Base-by-base conservation (phyloP, 2,113 vertebrate species). In the Myrmophylax atrothorax region DNA sequence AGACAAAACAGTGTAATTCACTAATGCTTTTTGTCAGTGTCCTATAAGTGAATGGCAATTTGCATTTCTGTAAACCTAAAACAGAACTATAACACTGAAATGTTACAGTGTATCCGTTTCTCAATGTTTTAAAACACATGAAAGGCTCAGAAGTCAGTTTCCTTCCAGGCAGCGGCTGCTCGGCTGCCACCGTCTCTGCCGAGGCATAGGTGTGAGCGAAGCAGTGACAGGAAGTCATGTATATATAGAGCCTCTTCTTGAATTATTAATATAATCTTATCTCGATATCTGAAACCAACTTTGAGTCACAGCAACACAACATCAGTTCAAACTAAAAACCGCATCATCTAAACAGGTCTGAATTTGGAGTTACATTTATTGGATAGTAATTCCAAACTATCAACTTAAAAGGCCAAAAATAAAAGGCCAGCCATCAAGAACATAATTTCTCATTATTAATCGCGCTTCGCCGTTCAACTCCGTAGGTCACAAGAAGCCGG, bases 31-130 rank as follows among this genome's bases (percentile, higher is more conserved):
- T 31, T 14, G 42, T 23, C 44, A 17, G 29, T 1, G 3, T 12
- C 20, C 50, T 64, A 15, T 69, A 13, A 0, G 0, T 1, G 10
- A 59, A 25, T 0, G 9, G 35, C 26, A 55, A 6, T 14, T 55
- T 67, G 14, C 28, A 4, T 35, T 20, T 14, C 58, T 33, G 1
- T 6, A 52, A 22, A n/a, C 5, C 33, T 42, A 31, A 56, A 50
- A 1, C 14, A 35, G 33, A 84, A 67, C 3, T 4, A 0, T 9
- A 55, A 67, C 12, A 18, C 6, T 15, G 42, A 46, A 35, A 26
- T 1, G 14, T 24, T 87, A 50, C 60, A 42, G 10, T 4, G 38
- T 13, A 13, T 10, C 26, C 0, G 1, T 35, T 47, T 70, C 68
- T 83, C 47, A 9, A 6, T 6, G 35, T 46, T 73, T 62, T 23